Evolutionary conservation across 1,140 invertebrate genomes (phyloP).

Genomic region (Berghia stephanieae): DNA sequence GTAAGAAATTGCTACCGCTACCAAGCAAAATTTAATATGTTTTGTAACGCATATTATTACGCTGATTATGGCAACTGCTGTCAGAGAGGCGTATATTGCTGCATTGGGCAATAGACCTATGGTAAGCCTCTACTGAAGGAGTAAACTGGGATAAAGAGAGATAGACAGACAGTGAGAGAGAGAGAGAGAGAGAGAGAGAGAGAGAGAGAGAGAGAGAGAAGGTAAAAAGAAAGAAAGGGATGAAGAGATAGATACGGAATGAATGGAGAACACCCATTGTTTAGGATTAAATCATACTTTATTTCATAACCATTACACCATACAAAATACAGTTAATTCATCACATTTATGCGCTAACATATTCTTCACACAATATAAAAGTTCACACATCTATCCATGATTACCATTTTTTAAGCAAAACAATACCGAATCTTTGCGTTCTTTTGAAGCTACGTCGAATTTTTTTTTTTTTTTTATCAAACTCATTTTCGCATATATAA

Average conservation of each 20-base stretch:
- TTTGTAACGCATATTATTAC: neutral
- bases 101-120: too few relatives aligned
- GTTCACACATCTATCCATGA: neutral
- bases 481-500: too few relatives aligned
- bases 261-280: neutral
- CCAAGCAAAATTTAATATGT: neutral
- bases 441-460: too few relatives aligned
- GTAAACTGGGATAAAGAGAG: neutral
- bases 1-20: too few relatives aligned
- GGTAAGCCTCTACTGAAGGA: too few relatives aligned
- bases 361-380: neutral
- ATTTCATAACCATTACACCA: too few relatives aligned
- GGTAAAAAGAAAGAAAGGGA: neutral
- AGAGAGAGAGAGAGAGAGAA: neutral
- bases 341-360: too few relatives aligned
- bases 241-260: neutral
- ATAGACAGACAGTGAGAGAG: neutral
- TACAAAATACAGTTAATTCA: too few relatives aligned
- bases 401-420: neutral
- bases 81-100: too few relatives aligned
- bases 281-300: neutral
- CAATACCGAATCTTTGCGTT: conserved; percentile 10
- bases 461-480: too few relatives aligned
- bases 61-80: too few relatives aligned
- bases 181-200: neutral